phyloP scores from a whole-genome alignment of 2,888 invertebrate genomes.

The Hirudinaria manillensis region DNA sequence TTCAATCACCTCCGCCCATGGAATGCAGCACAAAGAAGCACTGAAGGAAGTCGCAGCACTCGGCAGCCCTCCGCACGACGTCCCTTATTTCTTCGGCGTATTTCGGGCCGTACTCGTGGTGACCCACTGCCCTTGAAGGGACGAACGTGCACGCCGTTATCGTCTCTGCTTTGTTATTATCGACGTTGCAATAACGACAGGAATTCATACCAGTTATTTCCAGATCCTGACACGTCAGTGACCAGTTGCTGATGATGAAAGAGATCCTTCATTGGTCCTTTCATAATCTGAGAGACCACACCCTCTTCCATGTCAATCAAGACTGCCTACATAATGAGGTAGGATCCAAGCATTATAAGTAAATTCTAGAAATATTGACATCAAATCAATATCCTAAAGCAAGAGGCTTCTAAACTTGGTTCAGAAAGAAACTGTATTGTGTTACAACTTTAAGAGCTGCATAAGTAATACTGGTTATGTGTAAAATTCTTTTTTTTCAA shows the following conservation, averaged over 20 bases:
- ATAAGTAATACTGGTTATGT: too few species aligned
- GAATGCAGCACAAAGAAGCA: slow-evolving; percentile 56
- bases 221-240: slow-evolving; percentile 56
- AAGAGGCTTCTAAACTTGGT: too few species aligned
- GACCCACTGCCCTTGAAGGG: slow-evolving; percentile 53
- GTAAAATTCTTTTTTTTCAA: too few species aligned
- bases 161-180: not conserved
- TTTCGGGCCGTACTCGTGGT: slow-evolving; percentile 54
- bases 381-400: too few species aligned
- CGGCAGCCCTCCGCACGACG: slow-evolving; percentile 52
- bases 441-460: too few species aligned
- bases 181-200: not conserved
- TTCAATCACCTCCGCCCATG: slow-evolving; percentile 54
- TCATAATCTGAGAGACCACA: slow-evolving; percentile 54
- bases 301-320: slow-evolving; percentile 57
- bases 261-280: slow-evolving; percentile 52
- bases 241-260: slow-evolving; percentile 55
- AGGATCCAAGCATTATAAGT: not conserved
- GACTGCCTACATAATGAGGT: slow-evolving; percentile 44
- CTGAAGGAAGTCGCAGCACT: slow-evolving; percentile 55
- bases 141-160: not conserved
- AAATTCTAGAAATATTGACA: not conserved
- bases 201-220: slow-evolving; percentile 53
- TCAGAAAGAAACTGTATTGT: too few species aligned
- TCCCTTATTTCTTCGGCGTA: slow-evolving; percentile 52